Base-by-base conservation (phyloP, 53 echinoderm and acorn worm species). In the Crossaster papposus region DNA sequence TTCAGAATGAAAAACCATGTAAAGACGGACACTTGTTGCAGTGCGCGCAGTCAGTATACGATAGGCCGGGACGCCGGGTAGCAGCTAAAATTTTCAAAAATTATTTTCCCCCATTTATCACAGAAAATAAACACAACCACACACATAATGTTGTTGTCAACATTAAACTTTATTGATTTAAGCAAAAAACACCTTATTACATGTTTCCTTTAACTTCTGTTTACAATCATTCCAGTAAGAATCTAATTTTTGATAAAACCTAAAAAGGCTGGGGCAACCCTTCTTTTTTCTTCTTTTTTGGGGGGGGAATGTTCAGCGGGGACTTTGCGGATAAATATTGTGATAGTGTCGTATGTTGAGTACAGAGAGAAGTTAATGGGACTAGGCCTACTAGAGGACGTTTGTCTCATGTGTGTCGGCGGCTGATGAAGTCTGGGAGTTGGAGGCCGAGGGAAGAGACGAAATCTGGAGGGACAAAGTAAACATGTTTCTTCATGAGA, bases 301-400 rank as follows among this genome's bases (percentile, higher is more conserved):
- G 7, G 20, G 51, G 80, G 23, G 31, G 80, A 79, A 80, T 80
- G 80, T 80, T 80, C 58, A 58, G 53, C 77, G 17, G 2, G 63
- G 77, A 72, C 75, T 76, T 36, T 77, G 36, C 17, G 44, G 76
- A 55, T 87, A 87, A 87, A 87, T 87, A 87, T 87, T 87, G 23
- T 87, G 76, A 87, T 63, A 77, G 77, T 87, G 87, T 62, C 31
- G 58, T 63, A 35, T 83, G 35, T 30, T 70, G 70, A 83, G 83
- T 22, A 83, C 22, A 13, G 24, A 50, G 38, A 36, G 30, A 82
- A 68, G 82, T 64, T 82, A 82, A 83, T 70, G 51, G 70, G 53
- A 78, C 79, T 50, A 52, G 79, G 51, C 79, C 52, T 5, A 2
- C 28, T 32, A 12, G 35, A 74, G 35, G 74, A 36, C 35, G 35